These are phyloP conservation scores for Diabrotica balteata DNA, from an alignment of 2,888 invertebrate genomes.

Conservation along the genomic window DNA sequence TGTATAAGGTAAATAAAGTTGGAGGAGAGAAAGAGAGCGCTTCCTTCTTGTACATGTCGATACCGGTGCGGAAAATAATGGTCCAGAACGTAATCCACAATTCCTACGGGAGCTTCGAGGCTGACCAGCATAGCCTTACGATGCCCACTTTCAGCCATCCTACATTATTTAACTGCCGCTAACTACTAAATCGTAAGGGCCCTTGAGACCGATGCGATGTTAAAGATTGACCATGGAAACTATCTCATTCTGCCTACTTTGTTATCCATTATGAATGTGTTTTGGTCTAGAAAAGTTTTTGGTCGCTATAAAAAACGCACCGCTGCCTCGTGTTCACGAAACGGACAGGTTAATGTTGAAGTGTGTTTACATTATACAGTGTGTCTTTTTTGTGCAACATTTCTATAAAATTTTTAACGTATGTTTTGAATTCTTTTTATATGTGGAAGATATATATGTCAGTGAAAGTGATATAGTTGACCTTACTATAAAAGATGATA, in stretches of 20 bases:
- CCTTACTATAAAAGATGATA: too few relatives aligned
- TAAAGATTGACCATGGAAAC: constrained; percentile 43
- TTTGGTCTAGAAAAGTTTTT: constrained; percentile 15
- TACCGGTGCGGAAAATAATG: constrained; percentile 52
- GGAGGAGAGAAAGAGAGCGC: constrained; percentile 1
- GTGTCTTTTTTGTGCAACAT: too few relatives aligned
- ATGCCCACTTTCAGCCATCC: constrained; percentile 52
- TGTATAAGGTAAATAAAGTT: too few relatives aligned
- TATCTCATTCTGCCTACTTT: constrained; percentile 27
- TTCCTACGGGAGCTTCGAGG: constrained; percentile 55
- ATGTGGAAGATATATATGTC: too few relatives aligned
- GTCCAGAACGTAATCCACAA: constrained; percentile 58
- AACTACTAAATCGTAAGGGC: constrained; percentile 58
- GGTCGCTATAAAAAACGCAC: neutral
- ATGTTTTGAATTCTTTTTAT: too few relatives aligned
- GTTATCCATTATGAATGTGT: constrained; percentile 33
- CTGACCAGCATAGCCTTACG: constrained; percentile 56
- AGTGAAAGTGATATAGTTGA: too few relatives aligned
- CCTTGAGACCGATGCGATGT: constrained; percentile 46
- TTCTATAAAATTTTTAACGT: too few relatives aligned
- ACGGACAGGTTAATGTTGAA: too few relatives aligned
- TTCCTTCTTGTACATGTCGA: constrained; percentile 6
- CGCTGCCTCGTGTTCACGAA: too few relatives aligned
- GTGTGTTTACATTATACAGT: too few relatives aligned
- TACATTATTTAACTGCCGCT: constrained; percentile 61